Conservation (phyloP, 2,888 invertebrate species). For the Agrochola lychnidis region DNA sequence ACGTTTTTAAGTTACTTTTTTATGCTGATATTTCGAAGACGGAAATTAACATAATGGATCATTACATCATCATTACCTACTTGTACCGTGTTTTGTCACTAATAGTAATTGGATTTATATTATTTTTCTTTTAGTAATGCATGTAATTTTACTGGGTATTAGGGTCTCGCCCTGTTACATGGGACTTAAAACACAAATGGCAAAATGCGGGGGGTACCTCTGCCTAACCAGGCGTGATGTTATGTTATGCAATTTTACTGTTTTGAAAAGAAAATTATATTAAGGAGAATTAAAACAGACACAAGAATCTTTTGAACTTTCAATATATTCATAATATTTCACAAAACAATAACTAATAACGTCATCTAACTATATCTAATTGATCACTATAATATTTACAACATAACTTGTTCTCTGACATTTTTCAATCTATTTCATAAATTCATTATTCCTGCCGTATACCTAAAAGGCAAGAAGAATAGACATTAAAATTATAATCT, state of each 20-base stretch:
- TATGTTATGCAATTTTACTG: background rate
- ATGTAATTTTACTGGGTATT: background rate
- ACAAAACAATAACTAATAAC: slow-evolving; percentile 89
- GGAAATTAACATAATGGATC: background rate
- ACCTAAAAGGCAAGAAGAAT: slow-evolving; percentile 52
- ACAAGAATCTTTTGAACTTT: slow-evolving; percentile 82
- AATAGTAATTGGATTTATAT: background rate
- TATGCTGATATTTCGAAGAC: background rate
- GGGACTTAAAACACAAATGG: background rate
- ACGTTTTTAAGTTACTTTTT: background rate
- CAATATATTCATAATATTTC: slow-evolving; percentile 89
- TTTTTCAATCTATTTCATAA: slow-evolving; percentile 50
- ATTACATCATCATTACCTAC: background rate
- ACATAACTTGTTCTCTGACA: slow-evolving; percentile 64
- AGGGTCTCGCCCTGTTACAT: background rate
- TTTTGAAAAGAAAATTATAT: background rate
- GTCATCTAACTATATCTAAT: slow-evolving; percentile 79
- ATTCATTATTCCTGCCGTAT: slow-evolving; percentile 50
- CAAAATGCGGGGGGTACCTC: background rate
- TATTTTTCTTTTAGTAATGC: background rate
- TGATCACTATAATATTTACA: slow-evolving; percentile 85
- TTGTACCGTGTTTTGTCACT: background rate
- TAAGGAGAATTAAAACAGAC: slow-evolving; percentile 68
- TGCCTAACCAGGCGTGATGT: background rate
- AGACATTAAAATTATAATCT: slow-evolving; percentile 54